Base-by-base conservation (phyloP, 2,113 vertebrate genomes). In the Megatriorchis doriae region DNA sequence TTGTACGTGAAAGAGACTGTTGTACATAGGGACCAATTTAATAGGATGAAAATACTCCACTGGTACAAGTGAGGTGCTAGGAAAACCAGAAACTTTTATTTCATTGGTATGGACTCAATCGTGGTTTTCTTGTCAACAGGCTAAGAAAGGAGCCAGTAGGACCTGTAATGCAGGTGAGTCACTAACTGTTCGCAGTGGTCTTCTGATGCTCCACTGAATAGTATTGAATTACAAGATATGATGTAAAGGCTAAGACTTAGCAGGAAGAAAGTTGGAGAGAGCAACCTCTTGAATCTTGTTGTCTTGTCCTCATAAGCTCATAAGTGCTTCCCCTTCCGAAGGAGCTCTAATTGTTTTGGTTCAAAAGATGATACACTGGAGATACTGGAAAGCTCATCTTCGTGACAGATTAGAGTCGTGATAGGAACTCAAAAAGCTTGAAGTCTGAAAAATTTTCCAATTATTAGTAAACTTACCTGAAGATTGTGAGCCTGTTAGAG, bases 101-200 rank as follows among this genome's bases (percentile, higher is more conserved):
- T 98, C 92, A 88, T 96, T 84, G 94, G 94, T 13, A 97, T 78
- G 67, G 98, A 71, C 94, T 83, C 77, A 98, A 94, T 84, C 47
- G 14, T 50, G 97, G 96, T 13, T 98, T 98, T 97, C 92, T 98
- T 96, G 96, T 98, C 88, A 97, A 97, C 22, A 98, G 98, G 32
- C 96, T 97, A 88, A 98, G 88, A 86, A 89, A 97, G 36, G 95
- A 98, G 45, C 88, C 97, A 6, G 88, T 75, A 9, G 73, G 97
- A 70, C 98, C 98, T 88, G 93, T 94, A 81, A 98, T 98, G 52
- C 97, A 98, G 98, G 97, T 97, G 93, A 85, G 91, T 31, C 36
- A 74, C 29, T 55, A 13, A 55, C 31, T 52, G 16, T 42, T n/a
- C 55, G 7, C 4, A 7, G 31, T 38, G 31, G 11, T 40, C 34